Evolutionary conservation across 2,113 vertebrate species (phyloP), one percentile per base, ranked within the genome.

Genomic region (Aphelocoma coerulescens): DNA sequence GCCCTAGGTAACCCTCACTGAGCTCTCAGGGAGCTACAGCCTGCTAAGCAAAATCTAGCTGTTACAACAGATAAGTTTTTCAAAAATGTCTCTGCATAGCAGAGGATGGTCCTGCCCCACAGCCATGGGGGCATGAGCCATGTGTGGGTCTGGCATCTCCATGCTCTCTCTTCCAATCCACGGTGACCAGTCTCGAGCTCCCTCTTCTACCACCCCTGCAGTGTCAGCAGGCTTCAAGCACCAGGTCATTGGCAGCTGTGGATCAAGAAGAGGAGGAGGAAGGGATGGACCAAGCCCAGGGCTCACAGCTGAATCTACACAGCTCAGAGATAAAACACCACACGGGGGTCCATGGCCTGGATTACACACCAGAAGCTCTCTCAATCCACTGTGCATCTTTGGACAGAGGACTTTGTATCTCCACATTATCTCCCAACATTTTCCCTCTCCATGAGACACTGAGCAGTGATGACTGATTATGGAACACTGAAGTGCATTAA

Each of bases 271-370:
- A 69, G 49, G 6, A 91, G 24, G 24, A 63, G 23, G 28, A 74
- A 37, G 23, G 30, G 21, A 73, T 18, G 43, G 75, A 84, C 28
- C 24, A 46, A 91, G n/a, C 11, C 17, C 62, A 76, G 19, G 35
- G 58, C n/a, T 51, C 37, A 57, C 54, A 88, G 49, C 21, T 32
- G 22, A 73, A 21, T 35, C 48, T 69, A 13, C 1, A 6, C 30
- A 76, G 59, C 37, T 73, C 65, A 27, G 9, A 73, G 26, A 55
- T 17, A 61, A 68, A 85, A 46, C 22, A 61, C 32, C 68, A 41
- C 8, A 14, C 0, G 0, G 1, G 21, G 27, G 33, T 48, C 69
- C 30, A 33, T 4, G 23, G 44, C 30, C 21, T 22, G 17, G 35
- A 6, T 63, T 89, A 51, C 1, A 66, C 9, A 35, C 17, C 46